These are phyloP conservation scores for Gasteruption jaculator DNA, from an alignment of 2,888 invertebrate species.

Conservation along the genomic window DNA sequence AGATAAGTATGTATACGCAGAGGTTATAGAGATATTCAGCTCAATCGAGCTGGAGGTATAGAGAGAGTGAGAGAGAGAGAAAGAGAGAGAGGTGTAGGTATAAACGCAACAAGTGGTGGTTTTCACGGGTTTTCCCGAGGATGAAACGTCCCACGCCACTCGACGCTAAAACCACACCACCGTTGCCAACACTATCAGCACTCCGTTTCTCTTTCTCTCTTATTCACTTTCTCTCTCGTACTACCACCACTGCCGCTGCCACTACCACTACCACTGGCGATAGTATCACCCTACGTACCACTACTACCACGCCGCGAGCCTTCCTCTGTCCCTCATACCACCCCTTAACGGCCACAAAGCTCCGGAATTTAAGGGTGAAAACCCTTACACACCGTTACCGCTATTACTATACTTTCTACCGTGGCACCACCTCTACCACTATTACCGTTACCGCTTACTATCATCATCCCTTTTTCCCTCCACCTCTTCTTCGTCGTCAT, in stretches of 20 bases:
- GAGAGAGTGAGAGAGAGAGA: slow-evolving; percentile 14
- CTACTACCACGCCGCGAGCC: slow-evolving; percentile 12
- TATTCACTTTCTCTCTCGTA: neutral
- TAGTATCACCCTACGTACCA: slow-evolving; percentile 11
- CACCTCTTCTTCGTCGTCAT: neutral
- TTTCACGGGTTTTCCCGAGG: slow-evolving; percentile 51
- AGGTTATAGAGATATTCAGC: slow-evolving; percentile 16
- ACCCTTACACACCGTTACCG: slow-evolving; percentile 29
- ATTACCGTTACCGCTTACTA: no score
- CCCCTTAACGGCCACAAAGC: slow-evolving; percentile 34
- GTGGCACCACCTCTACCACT: no score
- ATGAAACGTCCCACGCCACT: slow-evolving; percentile 39
- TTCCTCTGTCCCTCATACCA: slow-evolving; percentile 21
- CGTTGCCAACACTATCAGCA: slow-evolving; percentile 7
- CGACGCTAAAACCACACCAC: slow-evolving; percentile 4
- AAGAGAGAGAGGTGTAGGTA: no score
- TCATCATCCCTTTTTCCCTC: no score
- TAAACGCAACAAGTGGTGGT: slow-evolving; percentile 52
- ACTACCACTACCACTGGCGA: slow-evolving; percentile 9
- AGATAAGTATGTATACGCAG: slow-evolving; percentile 3
- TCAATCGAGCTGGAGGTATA: slow-evolving; percentile 19
- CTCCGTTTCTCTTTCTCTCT: slow-evolving; percentile 24
- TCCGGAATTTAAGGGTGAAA: slow-evolving; percentile 41
- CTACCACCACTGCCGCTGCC: slow-evolving; percentile 26
- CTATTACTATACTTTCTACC: no score